These are phyloP conservation scores for Girardinus metallicus DNA, from an alignment of 2,797 vertebrate species.

Conservation along the genomic window DNA sequence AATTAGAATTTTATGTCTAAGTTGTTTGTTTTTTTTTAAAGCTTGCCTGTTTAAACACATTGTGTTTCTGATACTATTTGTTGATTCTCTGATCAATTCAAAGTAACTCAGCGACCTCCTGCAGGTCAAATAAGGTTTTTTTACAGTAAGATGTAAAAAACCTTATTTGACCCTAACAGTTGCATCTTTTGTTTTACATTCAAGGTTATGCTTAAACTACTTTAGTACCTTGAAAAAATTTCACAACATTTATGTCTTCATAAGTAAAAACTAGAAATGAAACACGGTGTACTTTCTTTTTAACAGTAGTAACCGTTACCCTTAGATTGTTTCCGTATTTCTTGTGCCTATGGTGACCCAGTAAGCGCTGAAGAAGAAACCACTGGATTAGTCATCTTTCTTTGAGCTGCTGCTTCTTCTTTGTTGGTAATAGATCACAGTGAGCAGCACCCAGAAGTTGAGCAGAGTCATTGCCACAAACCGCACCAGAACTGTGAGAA, in stretches of 20 bases:
- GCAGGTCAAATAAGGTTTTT: background rate
- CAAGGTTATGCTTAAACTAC: background rate
- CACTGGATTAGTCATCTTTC: constrained; percentile 79
- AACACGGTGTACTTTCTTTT: background rate
- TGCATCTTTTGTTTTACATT: background rate
- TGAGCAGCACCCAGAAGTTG: constrained; percentile 90
- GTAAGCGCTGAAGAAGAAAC: background rate
- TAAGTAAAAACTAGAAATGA: background rate
- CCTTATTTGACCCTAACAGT: no score
- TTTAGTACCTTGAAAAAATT: no score
- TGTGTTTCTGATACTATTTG: background rate
- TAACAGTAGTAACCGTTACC: background rate
- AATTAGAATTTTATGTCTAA: background rate
- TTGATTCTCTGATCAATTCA: background rate
- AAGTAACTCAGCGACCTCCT: background rate
- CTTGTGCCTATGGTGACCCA: background rate
- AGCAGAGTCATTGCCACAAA: constrained; percentile 87
- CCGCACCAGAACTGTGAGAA: constrained; percentile 86
- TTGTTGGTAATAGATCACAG: constrained; percentile 86
- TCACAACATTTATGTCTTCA: background rate
- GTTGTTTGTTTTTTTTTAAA: background rate
- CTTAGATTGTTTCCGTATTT: background rate
- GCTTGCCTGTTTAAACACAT: background rate
- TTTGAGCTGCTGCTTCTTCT: constrained; percentile 67
- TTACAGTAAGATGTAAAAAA: background rate